A percentile compares a stretch with the other conserved stretches of the same genome.
phyloP scores from a whole-genome alignment of 1,140 invertebrate species.

The Cyrtorhinus lividipennis region DNA sequence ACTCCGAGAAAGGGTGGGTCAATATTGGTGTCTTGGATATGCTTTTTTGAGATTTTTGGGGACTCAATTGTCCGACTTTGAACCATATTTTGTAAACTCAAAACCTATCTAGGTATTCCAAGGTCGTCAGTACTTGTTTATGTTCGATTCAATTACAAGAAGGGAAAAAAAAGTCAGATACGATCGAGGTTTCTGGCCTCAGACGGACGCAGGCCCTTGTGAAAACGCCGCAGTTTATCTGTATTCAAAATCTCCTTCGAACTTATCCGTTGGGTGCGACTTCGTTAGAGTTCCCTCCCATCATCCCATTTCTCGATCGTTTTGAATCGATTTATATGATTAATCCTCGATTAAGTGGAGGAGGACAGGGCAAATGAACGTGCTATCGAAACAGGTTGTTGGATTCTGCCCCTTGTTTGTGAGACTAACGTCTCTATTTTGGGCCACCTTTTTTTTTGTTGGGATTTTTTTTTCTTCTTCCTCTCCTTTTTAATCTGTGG shows the following conservation, averaged over 20 bases:
- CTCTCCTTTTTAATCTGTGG: not conserved
- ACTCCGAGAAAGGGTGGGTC: too few relatives aligned
- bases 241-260: not conserved
- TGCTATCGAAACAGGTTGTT: not conserved
- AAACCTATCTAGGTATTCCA: too few relatives aligned
- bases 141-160: not conserved
- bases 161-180: too few relatives aligned
- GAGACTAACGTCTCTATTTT: not conserved
- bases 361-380: not conserved
- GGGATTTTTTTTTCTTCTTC: not conserved
- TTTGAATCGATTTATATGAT: not conserved
- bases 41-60: too few relatives aligned
- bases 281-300: not conserved
- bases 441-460: not conserved
- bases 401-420: not conserved
- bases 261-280: not conserved
- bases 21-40: too few relatives aligned
- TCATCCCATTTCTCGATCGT: not conserved
- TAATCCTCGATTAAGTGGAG: not conserved
- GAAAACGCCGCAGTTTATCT: not conserved
- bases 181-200: too few relatives aligned
- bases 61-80: too few relatives aligned
- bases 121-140: too few relatives aligned
- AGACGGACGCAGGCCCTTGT: too few relatives aligned
- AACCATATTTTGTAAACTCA: too few relatives aligned